Evolutionary conservation across 2,113 vertebrate species (phyloP), one percentile per base, ranked within the genome.

Genomic region (Delphinus delphis): DNA sequence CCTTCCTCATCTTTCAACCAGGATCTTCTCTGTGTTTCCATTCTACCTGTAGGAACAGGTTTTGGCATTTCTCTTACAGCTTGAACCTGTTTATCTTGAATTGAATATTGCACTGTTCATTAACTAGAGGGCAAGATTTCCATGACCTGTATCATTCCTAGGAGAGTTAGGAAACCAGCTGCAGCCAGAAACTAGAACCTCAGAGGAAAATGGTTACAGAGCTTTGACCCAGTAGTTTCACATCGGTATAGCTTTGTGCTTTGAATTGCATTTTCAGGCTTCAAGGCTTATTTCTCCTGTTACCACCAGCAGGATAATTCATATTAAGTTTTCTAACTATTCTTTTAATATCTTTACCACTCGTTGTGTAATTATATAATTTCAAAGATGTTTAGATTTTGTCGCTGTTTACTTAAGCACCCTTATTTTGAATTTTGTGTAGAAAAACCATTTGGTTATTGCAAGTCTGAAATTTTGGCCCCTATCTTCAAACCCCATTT

Each of bases 361-460:
- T 21, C 36, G 20, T 94, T 91, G 25, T 74, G 31, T 41, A 70
- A 62, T 92, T 85, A 55, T n/a, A 63, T 80, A 26, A 38, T 88
- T 90, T 93, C 8, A 93, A 55, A 93, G 47, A 73, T 62, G 21
- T 88, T 95, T 94, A 88, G 33, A 15, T 84, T 77, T 92, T 14
- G 77, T 88, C 36, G 60, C 14, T 85, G 3, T 77, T 31, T 76
- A 82, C 8, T 85, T 86, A 70, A 20, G 36, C 23, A 58, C 28
- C 13, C 74, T 88, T 93, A 68, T 87, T 90, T 79, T 77, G 44
- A 85, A 68, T 77, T 95, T 88, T 81, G 14, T 88, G 25, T 94
- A 81, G 63, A 84, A 77, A 92, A 94, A 73, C 77, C 20, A 81
- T 17, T 95, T 93, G n/a, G 15, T 93, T 89, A 68, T 74, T 94